These are phyloP conservation scores for Oscheius onirici DNA, from an alignment of 2,888 invertebrate species.

Conservation along the genomic window DNA sequence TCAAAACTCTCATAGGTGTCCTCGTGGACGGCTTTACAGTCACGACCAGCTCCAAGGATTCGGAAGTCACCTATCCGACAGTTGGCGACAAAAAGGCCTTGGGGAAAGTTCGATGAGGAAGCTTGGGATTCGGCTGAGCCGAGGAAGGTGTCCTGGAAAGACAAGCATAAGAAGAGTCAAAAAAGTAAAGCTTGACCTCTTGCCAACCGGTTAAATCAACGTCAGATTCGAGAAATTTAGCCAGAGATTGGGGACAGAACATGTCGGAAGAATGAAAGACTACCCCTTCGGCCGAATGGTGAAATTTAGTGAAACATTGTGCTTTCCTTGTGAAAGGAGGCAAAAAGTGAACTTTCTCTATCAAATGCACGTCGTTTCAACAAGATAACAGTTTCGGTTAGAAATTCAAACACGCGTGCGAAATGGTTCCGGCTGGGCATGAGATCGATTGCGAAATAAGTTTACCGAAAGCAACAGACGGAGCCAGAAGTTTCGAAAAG, in stretches of 20 bases:
- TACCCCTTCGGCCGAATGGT: no score
- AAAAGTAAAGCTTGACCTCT: not conserved
- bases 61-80: slow-evolving; percentile 23
- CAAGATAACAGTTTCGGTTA: no score
- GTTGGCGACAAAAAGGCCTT: slow-evolving; percentile 3
- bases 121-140: slow-evolving; percentile 9
- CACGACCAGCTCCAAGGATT: slow-evolving; percentile 43
- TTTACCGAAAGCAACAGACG: no score
- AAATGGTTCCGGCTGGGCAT: no score
- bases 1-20: slow-evolving; percentile 32
- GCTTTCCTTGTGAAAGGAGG: no score
- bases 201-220: not conserved
- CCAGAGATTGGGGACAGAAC: not conserved
- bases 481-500: no score
- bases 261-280: no score
- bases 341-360: no score
- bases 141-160: slow-evolving; percentile 6
- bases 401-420: no score
- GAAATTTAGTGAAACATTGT: no score
- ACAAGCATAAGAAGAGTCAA: not conserved
- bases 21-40: slow-evolving; percentile 38
- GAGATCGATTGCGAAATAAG: no score
- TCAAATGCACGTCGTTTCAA: no score
- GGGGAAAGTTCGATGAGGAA: slow-evolving; percentile 1
- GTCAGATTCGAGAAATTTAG: not conserved